Conservation (phyloP, 1,140 invertebrate genomes). For the Drosophila eugracilis region DNA sequence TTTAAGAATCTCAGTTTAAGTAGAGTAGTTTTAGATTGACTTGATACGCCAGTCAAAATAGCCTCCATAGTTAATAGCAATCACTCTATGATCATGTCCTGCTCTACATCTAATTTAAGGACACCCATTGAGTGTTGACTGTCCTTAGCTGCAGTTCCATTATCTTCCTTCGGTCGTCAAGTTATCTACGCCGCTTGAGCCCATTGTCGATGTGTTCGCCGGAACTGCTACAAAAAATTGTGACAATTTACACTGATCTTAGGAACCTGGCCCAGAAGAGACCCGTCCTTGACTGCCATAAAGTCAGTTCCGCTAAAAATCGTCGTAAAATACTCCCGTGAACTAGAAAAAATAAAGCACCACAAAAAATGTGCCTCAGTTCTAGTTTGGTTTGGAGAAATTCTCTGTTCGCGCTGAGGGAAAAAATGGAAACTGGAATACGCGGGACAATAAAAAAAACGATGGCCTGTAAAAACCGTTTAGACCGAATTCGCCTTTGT, state of each 20-base stretch:
- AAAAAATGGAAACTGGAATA: slow-evolving; percentile 77
- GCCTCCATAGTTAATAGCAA: background rate
- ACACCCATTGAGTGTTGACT: slow-evolving; percentile 21
- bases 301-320: slow-evolving; percentile 71
- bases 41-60: background rate
- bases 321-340: slow-evolving; percentile 50
- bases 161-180: slow-evolving; percentile 62
- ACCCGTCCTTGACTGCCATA: slow-evolving; percentile 69
- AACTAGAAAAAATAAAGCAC: slow-evolving; percentile 65
- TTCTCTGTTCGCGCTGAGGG: slow-evolving; percentile 48
- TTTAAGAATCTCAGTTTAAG: background rate
- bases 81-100: background rate
- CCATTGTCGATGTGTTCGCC: slow-evolving; percentile 43
- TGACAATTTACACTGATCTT: slow-evolving; percentile 57
- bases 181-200: slow-evolving; percentile 75
- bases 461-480: slow-evolving; percentile 66
- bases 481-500: slow-evolving; percentile 71
- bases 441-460: slow-evolving; percentile 66
- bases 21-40: background rate
- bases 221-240: slow-evolving; percentile 59
- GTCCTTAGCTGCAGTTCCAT: slow-evolving; percentile 37
- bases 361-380: slow-evolving; percentile 79
- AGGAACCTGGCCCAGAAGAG: slow-evolving; percentile 6
- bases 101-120: slow-evolving; percentile 35
- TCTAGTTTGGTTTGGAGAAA: slow-evolving; percentile 78